Evolutionary conservation across 2,888 invertebrate species (phyloP).

Genomic region (Caenorhabditis angaria): DNA sequence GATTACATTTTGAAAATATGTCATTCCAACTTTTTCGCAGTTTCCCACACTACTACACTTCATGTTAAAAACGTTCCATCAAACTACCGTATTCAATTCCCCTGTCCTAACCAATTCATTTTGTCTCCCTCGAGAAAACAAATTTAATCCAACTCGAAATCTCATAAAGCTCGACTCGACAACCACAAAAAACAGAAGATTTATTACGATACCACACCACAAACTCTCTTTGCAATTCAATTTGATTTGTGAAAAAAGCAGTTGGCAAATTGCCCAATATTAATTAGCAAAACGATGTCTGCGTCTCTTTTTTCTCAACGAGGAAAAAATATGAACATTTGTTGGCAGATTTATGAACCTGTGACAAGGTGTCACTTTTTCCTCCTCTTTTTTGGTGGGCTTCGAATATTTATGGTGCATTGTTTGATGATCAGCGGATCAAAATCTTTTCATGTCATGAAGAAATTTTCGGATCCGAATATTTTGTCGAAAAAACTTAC

Average conservation of each 20-base stretch:
- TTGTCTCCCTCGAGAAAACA: not conserved
- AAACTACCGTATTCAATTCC: not conserved
- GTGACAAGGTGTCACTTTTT: slow-evolving; percentile 8
- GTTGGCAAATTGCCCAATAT: slow-evolving; percentile 4
- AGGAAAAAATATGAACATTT: slow-evolving; percentile 14
- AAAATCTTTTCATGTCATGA: slow-evolving; percentile 24
- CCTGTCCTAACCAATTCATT: not conserved
- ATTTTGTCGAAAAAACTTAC: too few relatives aligned
- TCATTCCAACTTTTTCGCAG: too few relatives aligned
- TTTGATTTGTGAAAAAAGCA: not conserved
- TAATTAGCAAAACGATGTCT: slow-evolving; percentile 13
- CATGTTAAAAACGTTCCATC: not conserved
- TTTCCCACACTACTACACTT: too few relatives aligned
- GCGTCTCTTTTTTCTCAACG: too few relatives aligned
- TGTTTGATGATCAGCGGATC: slow-evolving; percentile 15
- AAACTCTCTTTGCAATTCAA: not conserved
- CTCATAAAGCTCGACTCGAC: not conserved
- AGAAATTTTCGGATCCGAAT: slow-evolving; percentile 7
- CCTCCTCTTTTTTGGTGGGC: too few relatives aligned
- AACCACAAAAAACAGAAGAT: not conserved
- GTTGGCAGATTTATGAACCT: slow-evolving; percentile 12
- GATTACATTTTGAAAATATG: too few relatives aligned
- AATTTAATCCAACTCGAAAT: slow-evolving; percentile 1
- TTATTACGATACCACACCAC: not conserved
- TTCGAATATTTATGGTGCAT: not conserved